Evolutionary conservation across 2,113 vertebrate genomes (phyloP), one percentile per base, ranked within the genome.

Genomic region (Sprattus sprattus): DNA sequence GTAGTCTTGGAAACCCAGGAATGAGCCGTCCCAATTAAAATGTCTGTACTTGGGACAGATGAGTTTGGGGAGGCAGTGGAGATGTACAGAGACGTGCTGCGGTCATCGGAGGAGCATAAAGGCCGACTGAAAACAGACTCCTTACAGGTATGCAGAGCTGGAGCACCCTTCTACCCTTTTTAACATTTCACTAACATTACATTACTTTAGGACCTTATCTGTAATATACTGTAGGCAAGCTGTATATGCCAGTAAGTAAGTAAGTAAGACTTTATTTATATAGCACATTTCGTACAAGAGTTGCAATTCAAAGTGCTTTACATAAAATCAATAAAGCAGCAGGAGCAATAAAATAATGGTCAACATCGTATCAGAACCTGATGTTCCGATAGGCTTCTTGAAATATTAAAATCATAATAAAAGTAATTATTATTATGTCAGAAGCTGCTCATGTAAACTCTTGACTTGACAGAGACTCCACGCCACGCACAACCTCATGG

Each of bases 31-130:
- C 39, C 39, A 57, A 57, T 84, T 10, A 81, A 86, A 60, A 87
- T 85, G 20, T 83, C 1, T 45, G 0, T 84, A 54, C 45, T 0
- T 15, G 3, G 85, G 78, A 85, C 84, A 99, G 98, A 93, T 87
- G 98, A 99, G 89, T 97, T 96, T 92, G 86, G 89, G 0, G 91
- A 94, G 82, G 98, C 97, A 18, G 95, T 87, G 0, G 98, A 99
- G 86, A 93, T 98, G 84, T 99, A 99, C 88, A 95, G 98, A 93
- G 98, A 99, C 91, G 98, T 99, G 81, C 91, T 99, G 47, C 95
- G 97, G 46, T 99, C 98, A 6, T 99, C 98, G 82, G 98, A 99
- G 93, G 98, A 99, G 88, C 98, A 99, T 94, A 99, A 99, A 96
- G 96, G 93, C 89, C 94, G 96, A 82, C 95, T 99, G 89, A 99